phyloP scores from a whole-genome alignment of 2,113 vertebrate genomes.

The Cheirogaleus medius region DNA sequence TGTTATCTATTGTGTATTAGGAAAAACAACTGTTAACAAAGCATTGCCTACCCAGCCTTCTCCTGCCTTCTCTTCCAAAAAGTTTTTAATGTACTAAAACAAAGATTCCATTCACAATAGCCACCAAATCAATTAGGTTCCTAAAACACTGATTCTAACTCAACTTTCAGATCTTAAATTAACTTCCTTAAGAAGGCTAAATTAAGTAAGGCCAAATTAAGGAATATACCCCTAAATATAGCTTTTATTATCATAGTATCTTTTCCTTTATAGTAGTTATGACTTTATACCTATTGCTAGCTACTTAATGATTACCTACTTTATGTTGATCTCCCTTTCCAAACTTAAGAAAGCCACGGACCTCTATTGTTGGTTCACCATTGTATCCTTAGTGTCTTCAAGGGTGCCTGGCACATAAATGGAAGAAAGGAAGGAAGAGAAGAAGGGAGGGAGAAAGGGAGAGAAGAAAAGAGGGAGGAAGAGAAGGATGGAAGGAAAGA shows the following conservation, averaged over 20 bases:
- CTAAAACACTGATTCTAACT: neutral
- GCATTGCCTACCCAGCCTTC: neutral
- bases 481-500: neutral
- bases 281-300: neutral
- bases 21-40: neutral
- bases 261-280: neutral
- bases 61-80: neutral
- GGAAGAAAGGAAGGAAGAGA: neutral
- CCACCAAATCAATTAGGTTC: neutral
- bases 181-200: neutral
- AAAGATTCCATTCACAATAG: neutral
- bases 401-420: neutral
- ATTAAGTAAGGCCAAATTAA: neutral
- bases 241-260: neutral
- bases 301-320: neutral
- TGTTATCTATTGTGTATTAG: neutral
- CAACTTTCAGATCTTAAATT: neutral
- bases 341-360: neutral
- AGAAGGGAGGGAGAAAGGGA: too few species aligned
- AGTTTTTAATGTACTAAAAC: neutral
- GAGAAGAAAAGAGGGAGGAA: neutral
- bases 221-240: neutral
- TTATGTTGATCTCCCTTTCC: neutral
- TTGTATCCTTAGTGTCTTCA: neutral
- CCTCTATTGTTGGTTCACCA: neutral